Evolutionary conservation across 2,888 invertebrate species (phyloP).

Genomic region (Phalera bucephala): DNA sequence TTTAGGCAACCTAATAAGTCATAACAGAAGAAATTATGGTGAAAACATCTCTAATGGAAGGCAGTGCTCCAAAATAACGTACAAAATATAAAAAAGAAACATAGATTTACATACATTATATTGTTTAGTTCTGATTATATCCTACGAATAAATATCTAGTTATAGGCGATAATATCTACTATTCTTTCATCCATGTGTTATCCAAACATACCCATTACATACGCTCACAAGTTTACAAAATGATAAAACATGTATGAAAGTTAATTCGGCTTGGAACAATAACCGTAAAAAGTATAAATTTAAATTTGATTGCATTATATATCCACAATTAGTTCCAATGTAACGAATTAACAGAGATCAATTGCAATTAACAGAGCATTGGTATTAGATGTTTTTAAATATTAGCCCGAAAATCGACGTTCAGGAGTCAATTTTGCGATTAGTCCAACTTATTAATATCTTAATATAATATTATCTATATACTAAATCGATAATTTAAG

Average conservation of each 20-base stretch:
- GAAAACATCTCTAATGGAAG: neutral
- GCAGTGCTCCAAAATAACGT: neutral
- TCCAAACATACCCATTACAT: neutral
- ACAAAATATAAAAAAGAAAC: slow-evolving; percentile 15
- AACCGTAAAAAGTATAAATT: slow-evolving; percentile 11
- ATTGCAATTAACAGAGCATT: slow-evolving; percentile 31
- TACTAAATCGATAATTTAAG: slow-evolving; percentile 6
- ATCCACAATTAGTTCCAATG: slow-evolving; percentile 22
- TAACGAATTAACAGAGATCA: slow-evolving; percentile 32
- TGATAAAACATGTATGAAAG: slow-evolving; percentile 17
- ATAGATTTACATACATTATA: slow-evolving; percentile 16
- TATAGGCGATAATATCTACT: slow-evolving; percentile 14
- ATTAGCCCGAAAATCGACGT: slow-evolving; percentile 20
- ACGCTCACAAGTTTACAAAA: slow-evolving; percentile 4
- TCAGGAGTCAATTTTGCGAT: slow-evolving; percentile 15
- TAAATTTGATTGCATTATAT: slow-evolving; percentile 12
- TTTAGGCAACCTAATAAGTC: too few species aligned
- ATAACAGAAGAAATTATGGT: too few species aligned
- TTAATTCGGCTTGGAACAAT: slow-evolving; percentile 12
- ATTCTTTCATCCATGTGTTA: slow-evolving; percentile 20
- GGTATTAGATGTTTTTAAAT: slow-evolving; percentile 18
- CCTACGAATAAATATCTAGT: slow-evolving; percentile 34
- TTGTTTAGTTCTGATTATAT: slow-evolving; percentile 13
- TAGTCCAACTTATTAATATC: slow-evolving; percentile 16
- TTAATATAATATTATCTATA: slow-evolving; percentile 18